Percentiles rank a stretch among this genome's conserved stretches.
These are phyloP conservation scores for Ondatra zibethicus DNA, from an alignment of 2,113 vertebrate species.

Conservation along the genomic window DNA sequence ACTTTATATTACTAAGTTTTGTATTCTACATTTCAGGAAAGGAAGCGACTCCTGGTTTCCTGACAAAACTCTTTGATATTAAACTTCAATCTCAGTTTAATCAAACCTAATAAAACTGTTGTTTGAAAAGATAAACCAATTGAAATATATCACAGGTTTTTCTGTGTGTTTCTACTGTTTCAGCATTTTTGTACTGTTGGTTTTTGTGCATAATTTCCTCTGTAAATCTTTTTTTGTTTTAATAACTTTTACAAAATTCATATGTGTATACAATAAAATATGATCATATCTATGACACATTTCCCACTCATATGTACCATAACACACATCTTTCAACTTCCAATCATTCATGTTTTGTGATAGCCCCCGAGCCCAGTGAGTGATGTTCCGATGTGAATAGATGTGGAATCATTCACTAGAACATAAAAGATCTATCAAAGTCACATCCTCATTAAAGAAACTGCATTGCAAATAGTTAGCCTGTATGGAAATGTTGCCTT, in stretches of 20 bases:
- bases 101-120: background rate
- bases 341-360: background rate
- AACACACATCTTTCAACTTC: background rate
- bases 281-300: background rate
- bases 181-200: background rate
- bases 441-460: background rate
- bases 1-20: slow-evolving; percentile 47
- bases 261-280: background rate
- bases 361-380: background rate
- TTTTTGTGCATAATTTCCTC: background rate
- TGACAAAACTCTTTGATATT: slow-evolving; percentile 50
- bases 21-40: slow-evolving; percentile 36
- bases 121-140: slow-evolving; percentile 9
- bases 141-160: background rate
- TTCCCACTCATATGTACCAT: background rate
- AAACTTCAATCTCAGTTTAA: slow-evolving; percentile 39
- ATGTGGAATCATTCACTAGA: background rate
- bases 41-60: background rate
- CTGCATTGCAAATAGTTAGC: background rate
- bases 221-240: background rate
- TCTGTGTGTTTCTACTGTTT: background rate
- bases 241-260: background rate
- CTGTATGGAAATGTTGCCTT: background rate
- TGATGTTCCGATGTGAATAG: background rate
- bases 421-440: background rate